These are phyloP conservation scores for Spondyliosoma cantharus DNA, from an alignment of 2,797 vertebrate genomes.

Conservation along the genomic window DNA sequence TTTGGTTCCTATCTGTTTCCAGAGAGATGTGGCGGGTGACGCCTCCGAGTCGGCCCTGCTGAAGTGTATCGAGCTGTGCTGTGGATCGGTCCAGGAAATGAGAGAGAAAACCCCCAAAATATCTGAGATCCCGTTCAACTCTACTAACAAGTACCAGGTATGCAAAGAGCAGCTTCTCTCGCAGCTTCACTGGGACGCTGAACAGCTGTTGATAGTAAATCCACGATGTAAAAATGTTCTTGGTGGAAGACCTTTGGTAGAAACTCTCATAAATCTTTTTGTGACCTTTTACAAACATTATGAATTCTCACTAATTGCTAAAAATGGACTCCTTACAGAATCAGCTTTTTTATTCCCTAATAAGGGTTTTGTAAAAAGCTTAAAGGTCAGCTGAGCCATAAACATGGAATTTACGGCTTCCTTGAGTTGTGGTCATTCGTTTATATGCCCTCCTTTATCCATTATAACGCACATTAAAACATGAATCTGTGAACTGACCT, in stretches of 20 bases:
- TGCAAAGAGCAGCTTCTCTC: neutral
- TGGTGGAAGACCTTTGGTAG: neutral
- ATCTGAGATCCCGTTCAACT: conserved; percentile 96
- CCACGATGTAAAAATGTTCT: neutral
- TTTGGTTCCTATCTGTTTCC: no score
- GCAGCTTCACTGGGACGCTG: neutral
- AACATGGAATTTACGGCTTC: neutral
- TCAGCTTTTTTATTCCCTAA: neutral
- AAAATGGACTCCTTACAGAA: neutral
- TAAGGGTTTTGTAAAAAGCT: neutral
- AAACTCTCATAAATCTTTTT: neutral
- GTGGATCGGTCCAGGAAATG: conserved; percentile 93
- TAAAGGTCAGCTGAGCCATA: neutral
- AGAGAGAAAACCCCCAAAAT: conserved; percentile 89
- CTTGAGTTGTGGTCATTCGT: neutral
- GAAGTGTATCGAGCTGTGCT: conserved; percentile 96
- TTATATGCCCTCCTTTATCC: neutral
- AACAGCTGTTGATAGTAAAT: neutral
- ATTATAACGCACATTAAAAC: neutral
- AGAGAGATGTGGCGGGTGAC: conserved; percentile 95
- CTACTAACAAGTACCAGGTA: conserved; percentile 98
- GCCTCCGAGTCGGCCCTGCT: conserved; percentile 95
- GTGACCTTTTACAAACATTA: neutral
- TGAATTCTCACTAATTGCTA: conserved; percentile 7
- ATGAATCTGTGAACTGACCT: neutral